A percentile compares a stretch with the other conserved stretches of the same genome.
phyloP scores from a whole-genome alignment of 2,888 invertebrate genomes.

The Ametastegia equiseti region DNA sequence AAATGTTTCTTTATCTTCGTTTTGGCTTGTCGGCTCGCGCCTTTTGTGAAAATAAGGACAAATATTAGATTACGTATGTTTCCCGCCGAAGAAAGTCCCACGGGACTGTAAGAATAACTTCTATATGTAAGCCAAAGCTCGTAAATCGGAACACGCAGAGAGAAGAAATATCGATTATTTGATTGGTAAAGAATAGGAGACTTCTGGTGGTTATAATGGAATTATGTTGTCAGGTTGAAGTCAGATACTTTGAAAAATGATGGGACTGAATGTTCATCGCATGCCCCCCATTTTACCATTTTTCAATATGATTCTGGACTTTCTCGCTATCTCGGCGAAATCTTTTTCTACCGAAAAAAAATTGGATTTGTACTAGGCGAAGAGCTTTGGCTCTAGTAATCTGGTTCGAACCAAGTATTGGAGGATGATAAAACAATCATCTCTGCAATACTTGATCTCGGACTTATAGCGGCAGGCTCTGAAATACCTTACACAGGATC shows the following conservation, averaged over 20 bases:
- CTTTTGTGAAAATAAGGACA: neutral
- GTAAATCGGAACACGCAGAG: conserved; percentile 13
- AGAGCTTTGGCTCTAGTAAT: too few relatives aligned
- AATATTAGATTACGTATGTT: conserved; percentile 12
- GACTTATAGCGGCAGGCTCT: neutral
- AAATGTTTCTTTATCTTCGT: neutral
- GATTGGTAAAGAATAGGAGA: neutral
- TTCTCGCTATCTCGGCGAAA: neutral
- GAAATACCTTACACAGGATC: conserved; percentile 4
- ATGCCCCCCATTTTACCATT: neutral
- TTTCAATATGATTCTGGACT: neutral
- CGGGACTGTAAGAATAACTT: neutral
- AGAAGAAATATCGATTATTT: conserved; percentile 12
- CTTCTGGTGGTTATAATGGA: neutral
- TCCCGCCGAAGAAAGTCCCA: neutral
- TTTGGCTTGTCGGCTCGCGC: neutral
- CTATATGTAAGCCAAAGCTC: neutral
- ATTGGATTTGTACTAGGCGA: neutral
- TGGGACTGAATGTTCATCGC: neutral
- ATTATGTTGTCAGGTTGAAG: neutral
- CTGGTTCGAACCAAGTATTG: too few relatives aligned
- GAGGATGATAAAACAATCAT: too few relatives aligned
- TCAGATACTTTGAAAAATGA: neutral
- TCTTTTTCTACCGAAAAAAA: neutral
- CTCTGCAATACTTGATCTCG: neutral